A percentile compares a stretch with the other conserved stretches of the same genome.
Evolutionary conservation across 1,140 invertebrate genomes (phyloP).

Genomic region (Drosophila tani): DNA sequence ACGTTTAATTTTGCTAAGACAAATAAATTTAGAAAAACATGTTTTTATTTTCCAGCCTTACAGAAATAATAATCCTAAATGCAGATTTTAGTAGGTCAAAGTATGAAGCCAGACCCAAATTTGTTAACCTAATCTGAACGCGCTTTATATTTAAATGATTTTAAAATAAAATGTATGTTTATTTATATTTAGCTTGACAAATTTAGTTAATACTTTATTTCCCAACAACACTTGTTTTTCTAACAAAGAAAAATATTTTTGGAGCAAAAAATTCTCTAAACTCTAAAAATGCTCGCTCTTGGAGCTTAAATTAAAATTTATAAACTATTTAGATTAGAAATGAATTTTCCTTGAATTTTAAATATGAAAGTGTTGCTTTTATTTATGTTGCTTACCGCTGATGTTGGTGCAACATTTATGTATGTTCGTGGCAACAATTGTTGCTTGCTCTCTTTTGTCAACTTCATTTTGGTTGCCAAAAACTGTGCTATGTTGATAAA

Average conservation of each 20-base stretch:
- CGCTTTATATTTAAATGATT: background rate
- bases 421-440: constrained; percentile 33
- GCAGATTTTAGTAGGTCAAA: background rate
- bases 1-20: too few relatives aligned
- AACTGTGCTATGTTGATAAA: constrained; percentile 29
- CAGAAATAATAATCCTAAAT: background rate
- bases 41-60: background rate
- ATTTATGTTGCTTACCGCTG: background rate
- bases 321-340: background rate
- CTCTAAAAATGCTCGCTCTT: too few relatives aligned
- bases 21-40: background rate
- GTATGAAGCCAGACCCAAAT: background rate
- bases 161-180: background rate
- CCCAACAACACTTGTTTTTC: too few relatives aligned
- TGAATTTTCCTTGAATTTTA: background rate
- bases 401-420: background rate
- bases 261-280: too few relatives aligned
- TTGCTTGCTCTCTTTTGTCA: constrained; percentile 16
- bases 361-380: background rate
- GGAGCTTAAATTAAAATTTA: too few relatives aligned
- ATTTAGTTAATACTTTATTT: too few relatives aligned
- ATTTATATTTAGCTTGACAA: too few relatives aligned
- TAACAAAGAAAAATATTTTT: background rate
- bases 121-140: background rate
- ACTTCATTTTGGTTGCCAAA: constrained; percentile 18